Evolutionary conservation across 1,140 invertebrate genomes (phyloP).

Genomic region (Colletes gigas): DNA sequence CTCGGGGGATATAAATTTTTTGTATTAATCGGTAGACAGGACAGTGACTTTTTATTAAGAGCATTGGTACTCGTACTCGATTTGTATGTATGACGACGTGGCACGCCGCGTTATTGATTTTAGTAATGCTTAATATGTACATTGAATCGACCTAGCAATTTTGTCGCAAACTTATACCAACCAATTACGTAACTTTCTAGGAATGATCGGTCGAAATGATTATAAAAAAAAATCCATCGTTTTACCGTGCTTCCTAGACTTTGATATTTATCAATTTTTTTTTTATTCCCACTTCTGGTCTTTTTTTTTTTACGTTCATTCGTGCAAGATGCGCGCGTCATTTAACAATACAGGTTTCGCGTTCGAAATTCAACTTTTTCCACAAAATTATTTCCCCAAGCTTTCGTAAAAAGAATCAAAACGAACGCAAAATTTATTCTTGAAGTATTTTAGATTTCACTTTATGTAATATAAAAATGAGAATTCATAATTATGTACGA

Average conservation of each 20-base stretch:
- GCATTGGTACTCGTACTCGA: constrained; percentile 3
- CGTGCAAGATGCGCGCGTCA: too few relatives aligned
- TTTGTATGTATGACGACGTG: constrained; percentile 40
- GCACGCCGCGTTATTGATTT: constrained; percentile 58
- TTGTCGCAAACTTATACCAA: constrained; percentile 42
- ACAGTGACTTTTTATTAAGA: constrained; percentile 20
- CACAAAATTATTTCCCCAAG: too few relatives aligned
- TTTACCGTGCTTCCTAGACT: too few relatives aligned
- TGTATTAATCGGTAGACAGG: background rate
- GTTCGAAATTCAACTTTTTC: too few relatives aligned
- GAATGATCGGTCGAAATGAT: background rate
- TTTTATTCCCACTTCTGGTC: too few relatives aligned
- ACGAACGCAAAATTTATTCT: too few relatives aligned
- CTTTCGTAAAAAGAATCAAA: too few relatives aligned
- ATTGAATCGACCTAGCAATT: constrained; percentile 55
- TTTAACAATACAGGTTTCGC: too few relatives aligned
- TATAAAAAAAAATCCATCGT: background rate
- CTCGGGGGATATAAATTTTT: background rate
- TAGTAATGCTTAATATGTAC: constrained; percentile 41
- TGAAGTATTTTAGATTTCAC: too few relatives aligned
- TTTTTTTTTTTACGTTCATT: too few relatives aligned
- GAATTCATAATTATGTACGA: too few relatives aligned
- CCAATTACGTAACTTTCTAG: constrained; percentile 50
- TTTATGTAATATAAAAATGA: too few relatives aligned
- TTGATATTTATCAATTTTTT: background rate